Evolutionary conservation across 2,113 vertebrate species (phyloP).

Genomic region (Brienomyrus brachyistius): DNA sequence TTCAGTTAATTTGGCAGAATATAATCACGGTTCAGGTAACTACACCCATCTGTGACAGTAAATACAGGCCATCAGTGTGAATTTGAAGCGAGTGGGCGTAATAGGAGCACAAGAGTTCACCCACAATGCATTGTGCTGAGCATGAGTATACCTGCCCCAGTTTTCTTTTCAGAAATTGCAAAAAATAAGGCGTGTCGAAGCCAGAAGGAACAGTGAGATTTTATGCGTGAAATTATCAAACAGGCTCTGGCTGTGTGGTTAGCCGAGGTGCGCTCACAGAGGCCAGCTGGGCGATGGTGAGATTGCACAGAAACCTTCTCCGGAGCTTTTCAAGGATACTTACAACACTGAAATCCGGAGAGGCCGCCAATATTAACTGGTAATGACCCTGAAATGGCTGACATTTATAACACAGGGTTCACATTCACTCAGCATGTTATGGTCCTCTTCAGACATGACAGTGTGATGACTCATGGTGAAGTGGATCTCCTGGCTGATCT

Average conservation of each 20-base stretch:
- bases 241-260: not conserved
- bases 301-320: not conserved
- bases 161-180: not conserved
- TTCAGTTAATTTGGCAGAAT: not conserved
- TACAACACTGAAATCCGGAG: not conserved
- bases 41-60: not conserved
- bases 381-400: not conserved
- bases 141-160: not conserved
- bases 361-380: not conserved
- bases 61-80: not conserved
- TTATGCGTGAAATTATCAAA: not conserved
- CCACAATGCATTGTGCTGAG: not conserved
- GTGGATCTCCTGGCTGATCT: not conserved
- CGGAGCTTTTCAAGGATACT: not conserved
- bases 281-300: not conserved
- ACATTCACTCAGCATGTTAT: not conserved
- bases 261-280: not conserved
- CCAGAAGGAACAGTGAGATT: not conserved
- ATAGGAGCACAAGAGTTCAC: not conserved
- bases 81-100: not conserved
- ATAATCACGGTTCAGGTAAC: not conserved
- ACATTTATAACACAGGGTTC: not conserved
- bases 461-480: not conserved
- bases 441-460: not conserved
- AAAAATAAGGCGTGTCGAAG: not conserved